Base-by-base conservation (phyloP, 1,140 invertebrate genomes). In the Penaeus chinensis region DNA sequence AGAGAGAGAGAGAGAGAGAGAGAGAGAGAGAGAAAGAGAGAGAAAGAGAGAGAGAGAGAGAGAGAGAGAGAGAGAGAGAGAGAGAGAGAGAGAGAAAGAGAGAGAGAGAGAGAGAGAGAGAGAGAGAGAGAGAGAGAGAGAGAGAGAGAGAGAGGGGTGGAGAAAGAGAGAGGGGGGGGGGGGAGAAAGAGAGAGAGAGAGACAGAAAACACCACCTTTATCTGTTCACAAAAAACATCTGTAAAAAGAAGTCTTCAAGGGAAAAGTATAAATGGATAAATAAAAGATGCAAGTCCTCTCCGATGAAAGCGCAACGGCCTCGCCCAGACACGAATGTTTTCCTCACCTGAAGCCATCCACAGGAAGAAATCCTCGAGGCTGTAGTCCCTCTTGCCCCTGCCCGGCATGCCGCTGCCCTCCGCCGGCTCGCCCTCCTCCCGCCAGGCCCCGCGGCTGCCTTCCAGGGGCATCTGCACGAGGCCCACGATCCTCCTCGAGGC, bases 351-450 rank as follows among this genome's bases (percentile, higher is more conserved):
- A 19, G 85, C 78, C 32, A 82, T 82, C 85, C 85, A 87, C 11
- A 87, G 20, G 11, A 87, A 60, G 54, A 87, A 87, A 27, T 87
- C 85, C 80, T 87, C 85, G 2, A 87, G 61, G 69, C 85, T 87
- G 71, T 87, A 87, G 10, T 87, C 80, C 47, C 85, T 42, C 71
- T 87, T 87, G 22, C 63, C 19, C 71, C 85, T 82, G 20, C 69
- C 80, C 10, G 63, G 13, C 4, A 66, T 80, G 47, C 61, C 81
- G 20, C 71, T 61, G 18, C 18, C 66, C 27, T 37, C 54, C 60
- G 42, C 60, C n/a, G 63, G 13, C 11, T 47, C 32, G 0, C 24
- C 63, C 3, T 32, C 22, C 65, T 54, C 54, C 54, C 54, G 16
- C 54, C 54, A 54, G 54, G 7, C 54, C 10, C 16, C 11, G 16